These are phyloP conservation scores for Gryon sp. DNA, from an alignment of 1,140 invertebrate species.

Conservation along the genomic window DNA sequence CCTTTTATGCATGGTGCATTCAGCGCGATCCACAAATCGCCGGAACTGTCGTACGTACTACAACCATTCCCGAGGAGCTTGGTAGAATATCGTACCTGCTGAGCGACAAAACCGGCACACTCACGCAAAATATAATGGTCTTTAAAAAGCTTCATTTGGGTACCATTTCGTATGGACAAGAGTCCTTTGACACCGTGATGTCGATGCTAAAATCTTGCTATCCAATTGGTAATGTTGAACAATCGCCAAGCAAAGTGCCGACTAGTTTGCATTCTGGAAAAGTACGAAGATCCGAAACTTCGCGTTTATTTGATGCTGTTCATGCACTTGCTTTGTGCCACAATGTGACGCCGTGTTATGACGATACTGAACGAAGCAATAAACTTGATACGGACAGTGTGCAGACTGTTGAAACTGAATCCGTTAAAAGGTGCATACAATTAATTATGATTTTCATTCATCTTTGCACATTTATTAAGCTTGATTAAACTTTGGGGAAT, in stretches of 20 bases:
- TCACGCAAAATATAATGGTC: slow-evolving; percentile 99
- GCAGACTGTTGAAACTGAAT: slow-evolving; percentile 75
- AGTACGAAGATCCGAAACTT: slow-evolving; percentile 85
- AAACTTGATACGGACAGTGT: slow-evolving; percentile 73
- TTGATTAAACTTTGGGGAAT: no score
- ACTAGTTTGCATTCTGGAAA: slow-evolving; percentile 74
- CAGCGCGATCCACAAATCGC: slow-evolving; percentile 95
- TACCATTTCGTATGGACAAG: slow-evolving; percentile 91
- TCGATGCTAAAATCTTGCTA: slow-evolving; percentile 78
- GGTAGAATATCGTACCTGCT: slow-evolving; percentile 96
- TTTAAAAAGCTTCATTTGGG: slow-evolving; percentile 96
- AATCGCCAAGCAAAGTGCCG: slow-evolving; percentile 67
- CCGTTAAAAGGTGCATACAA: slow-evolving; percentile 71
- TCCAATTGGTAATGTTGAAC: slow-evolving; percentile 13
- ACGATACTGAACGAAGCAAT: slow-evolving; percentile 77
- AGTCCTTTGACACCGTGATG: slow-evolving; percentile 90
- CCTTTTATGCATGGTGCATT: slow-evolving; percentile 98
- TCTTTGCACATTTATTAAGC: no score
- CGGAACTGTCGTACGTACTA: slow-evolving; percentile 98
- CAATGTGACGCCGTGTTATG: slow-evolving; percentile 99
- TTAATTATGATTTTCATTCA: no score
- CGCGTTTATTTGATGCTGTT: slow-evolving; percentile 93
- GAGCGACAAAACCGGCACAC: slow-evolving; percentile 98
- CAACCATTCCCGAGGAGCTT: slow-evolving; percentile 99
- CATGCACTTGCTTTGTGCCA: slow-evolving; percentile 97